Evolutionary conservation across 2,888 invertebrate species (phyloP).

Genomic region (Lycocerus yunnanus): DNA sequence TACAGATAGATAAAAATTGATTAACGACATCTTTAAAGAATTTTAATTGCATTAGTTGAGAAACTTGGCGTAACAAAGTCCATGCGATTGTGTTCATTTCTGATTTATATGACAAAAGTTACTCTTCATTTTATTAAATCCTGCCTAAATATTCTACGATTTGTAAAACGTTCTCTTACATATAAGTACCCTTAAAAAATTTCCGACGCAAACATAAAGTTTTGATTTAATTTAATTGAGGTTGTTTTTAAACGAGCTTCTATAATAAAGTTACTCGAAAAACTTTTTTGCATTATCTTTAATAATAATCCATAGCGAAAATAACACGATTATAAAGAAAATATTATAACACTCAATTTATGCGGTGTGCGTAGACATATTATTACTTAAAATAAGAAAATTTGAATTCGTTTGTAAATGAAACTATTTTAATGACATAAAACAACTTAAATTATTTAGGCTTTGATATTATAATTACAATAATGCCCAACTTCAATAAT

Average conservation of each 20-base stretch:
- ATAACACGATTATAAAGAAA: neutral
- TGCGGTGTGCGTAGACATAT: no score
- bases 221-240: conserved; percentile 24
- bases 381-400: conserved; percentile 1
- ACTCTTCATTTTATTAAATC: conserved; percentile 18
- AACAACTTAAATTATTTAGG: neutral
- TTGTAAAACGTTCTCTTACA: neutral
- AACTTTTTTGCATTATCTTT: conserved; percentile 12
- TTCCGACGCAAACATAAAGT: conserved; percentile 15
- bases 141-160: neutral
- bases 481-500: neutral
- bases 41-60: conserved; percentile 25
- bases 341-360: neutral
- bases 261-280: conserved; percentile 2
- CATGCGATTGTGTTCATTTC: conserved; percentile 24
- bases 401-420: neutral
- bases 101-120: conserved; percentile 22
- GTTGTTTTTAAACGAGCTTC: conserved; percentile 3
- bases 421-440: neutral
- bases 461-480: conserved; percentile 7
- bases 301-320: neutral
- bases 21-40: conserved; percentile 28
- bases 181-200: conserved; percentile 10
- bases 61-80: conserved; percentile 22
- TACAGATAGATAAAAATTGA: conserved; percentile 28